Evolutionary conservation across 23 tunicate species (phyloP), one percentile per base, ranked within the genome.

Genomic region (Clavelina lepadiformis): DNA sequence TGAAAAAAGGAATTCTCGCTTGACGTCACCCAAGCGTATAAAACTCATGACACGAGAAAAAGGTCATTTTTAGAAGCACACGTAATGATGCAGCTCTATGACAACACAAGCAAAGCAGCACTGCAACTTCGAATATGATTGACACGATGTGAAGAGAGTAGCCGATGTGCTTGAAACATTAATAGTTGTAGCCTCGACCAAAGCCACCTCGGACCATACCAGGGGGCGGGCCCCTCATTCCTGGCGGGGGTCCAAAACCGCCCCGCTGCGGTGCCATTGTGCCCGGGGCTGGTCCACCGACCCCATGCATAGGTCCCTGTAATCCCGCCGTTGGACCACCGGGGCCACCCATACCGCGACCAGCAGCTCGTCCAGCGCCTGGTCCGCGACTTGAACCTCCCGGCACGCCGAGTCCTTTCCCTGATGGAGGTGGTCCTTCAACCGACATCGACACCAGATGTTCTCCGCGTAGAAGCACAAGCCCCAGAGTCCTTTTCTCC

Each of bases 391-490:
- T 70, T 28, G 35, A 53, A 27, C 71, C 71, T 7, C 67, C 73
- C 22, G 79, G 88, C 18, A 51, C 71, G 2, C 88, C 78, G 50
- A 56, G 38, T 28, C 88, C 76, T 69, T 79, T 79, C 63, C 82
- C 82, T 24, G 82, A 76, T 49, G 99, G 99, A 24, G 99, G 99
- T 1, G 99, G 99, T 0, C 99, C 99, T 62, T 93, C 99, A 18
- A 93, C 99, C 7, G 94, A 85, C 99, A 93, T 85, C 0, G 99
- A 93, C 23, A 93, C 99, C 20, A 93, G 75, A 69, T 93, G 99
- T 65, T 93, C 99, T 44, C 99, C 99, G 5, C 99, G 55, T 0
- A 93, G 65, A 13, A 93, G 73, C 8, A 93, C 94, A 1, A 93
- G 75, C 15, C 99, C 99, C 2, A 93, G 68, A 0, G 94, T 79